Evolutionary conservation across 2,797 vertebrate species (phyloP), one percentile per base, ranked within the genome.

Genomic region (Sebastes jordani): DNA sequence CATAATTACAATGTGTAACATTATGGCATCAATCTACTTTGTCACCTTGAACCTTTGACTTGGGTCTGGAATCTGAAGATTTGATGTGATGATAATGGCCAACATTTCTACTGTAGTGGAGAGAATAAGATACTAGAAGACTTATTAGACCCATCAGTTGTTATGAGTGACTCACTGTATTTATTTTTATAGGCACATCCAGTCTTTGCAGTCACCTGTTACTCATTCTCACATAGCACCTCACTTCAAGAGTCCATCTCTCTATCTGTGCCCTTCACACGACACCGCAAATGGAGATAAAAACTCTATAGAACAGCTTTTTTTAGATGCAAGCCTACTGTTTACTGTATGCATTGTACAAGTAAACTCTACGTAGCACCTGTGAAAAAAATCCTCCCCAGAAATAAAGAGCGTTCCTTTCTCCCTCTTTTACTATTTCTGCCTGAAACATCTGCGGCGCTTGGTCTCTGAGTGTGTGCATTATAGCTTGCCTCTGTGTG

Each of bases 331-430:
- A 67, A 59, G 22, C n/a, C 8, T 20, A 60, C 10, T 32, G 30
- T 62, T n/a, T 54, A 54, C 52, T 11, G n/a, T 54, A 9, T 49
- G 46, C 20, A 49, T 32, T 46, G 20, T 49, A 23, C 29, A 54
- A 67, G 46, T 30, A 14, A 23, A 60, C 32, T 36, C 56, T 49
- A 34, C 2, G 1, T 66, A 60, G 8, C 56, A 58, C 74, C 42
- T 67, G 49, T 34, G 46, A 78, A 67, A 62, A 61, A 76, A 83
- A 69, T 62, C 23, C 29, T 82, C 38, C 25, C 3, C 32, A 67
- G 20, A 80, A 63, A 76, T 49, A 65, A 49, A 78, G 11, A 2
- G 9, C 22, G 4, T 63, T 65, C 20, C 32, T 25, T 36, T 61
- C 22, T 68, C 11, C 29, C 7, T 16, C 3, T 68, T 60, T 73